phyloP scores from a whole-genome alignment of 1,140 invertebrate genomes.

The Brachionus manjavacas region DNA sequence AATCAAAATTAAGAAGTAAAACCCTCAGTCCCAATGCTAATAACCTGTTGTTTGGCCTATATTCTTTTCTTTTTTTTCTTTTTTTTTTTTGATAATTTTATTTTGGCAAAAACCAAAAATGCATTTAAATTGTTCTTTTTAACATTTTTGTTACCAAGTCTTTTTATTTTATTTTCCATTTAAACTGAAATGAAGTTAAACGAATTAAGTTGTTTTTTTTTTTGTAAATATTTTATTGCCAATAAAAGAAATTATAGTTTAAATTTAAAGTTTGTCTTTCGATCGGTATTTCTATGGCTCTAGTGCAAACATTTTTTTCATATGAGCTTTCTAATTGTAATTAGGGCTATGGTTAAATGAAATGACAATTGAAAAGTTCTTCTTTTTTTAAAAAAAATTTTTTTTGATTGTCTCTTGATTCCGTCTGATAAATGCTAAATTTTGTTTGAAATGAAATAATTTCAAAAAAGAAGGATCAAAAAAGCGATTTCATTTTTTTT shows the following conservation, averaged over 20 bases:
- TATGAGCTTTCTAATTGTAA: not conserved
- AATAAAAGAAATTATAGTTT: slow-evolving; percentile 28
- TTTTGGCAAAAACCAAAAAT: slow-evolving; percentile 32
- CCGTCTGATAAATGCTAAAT: not conserved
- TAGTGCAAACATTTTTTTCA: not conserved
- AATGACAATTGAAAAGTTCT: not conserved
- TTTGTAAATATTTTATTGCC: slow-evolving; percentile 33
- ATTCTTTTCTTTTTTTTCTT: not conserved
- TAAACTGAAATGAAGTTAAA: slow-evolving; percentile 33
- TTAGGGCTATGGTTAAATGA: not conserved
- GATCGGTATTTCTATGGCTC: not conserved
- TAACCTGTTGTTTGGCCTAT: slow-evolving; percentile 27
- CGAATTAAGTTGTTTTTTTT: not conserved
- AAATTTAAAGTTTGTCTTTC: not conserved
- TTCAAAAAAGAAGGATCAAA: not conserved
- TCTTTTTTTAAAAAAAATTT: not conserved
- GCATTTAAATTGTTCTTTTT: slow-evolving; percentile 17
- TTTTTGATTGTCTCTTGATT: not conserved
- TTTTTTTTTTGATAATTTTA: not conserved
- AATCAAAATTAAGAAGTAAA: not conserved
- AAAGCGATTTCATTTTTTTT: not conserved
- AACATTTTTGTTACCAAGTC: slow-evolving; percentile 17
- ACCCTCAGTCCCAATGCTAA: not conserved
- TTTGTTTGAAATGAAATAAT: not conserved
- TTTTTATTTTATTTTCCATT: not conserved